Evolutionary conservation across 2,888 invertebrate genomes (phyloP).

Genomic region (Archips xylosteana): DNA sequence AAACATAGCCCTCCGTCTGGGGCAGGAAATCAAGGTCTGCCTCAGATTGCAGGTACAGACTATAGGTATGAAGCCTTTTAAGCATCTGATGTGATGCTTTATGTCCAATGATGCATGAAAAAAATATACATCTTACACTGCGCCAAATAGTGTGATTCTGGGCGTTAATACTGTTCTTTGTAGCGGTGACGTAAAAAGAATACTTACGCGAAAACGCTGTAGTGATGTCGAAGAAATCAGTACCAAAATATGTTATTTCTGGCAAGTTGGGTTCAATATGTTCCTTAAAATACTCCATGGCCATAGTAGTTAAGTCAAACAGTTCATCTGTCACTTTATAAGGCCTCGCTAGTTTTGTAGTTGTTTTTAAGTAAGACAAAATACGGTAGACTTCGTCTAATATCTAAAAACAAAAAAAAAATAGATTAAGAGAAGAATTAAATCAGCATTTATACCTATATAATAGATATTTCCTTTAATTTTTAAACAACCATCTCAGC

Average conservation of each 20-base stretch:
- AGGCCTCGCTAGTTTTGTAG: conserved; percentile 93
- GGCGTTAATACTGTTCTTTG: neutral
- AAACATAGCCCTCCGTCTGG: no score
- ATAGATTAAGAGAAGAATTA: neutral
- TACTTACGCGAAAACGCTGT: conserved; percentile 89
- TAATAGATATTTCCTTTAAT: neutral
- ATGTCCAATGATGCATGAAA: no score
- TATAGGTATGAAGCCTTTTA: no score
- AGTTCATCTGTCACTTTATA: conserved; percentile 97
- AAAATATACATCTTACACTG: no score
- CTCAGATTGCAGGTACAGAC: no score
- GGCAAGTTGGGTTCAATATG: conserved; percentile 95
- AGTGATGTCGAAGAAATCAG: conserved; percentile 92
- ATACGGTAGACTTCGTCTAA: conserved; percentile 96
- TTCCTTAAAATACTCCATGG: conserved; percentile 99
- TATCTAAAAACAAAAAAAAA: conserved; percentile 85
- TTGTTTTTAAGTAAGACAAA: conserved; percentile 92
- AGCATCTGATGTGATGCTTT: no score
- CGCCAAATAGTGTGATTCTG: neutral
- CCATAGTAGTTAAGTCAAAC: conserved; percentile 98
- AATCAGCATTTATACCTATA: neutral
- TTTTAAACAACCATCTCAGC: no score
- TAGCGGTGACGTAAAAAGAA: neutral
- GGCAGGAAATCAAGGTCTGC: no score
- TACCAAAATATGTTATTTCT: conserved; percentile 94